Conservation (phyloP, 2,888 invertebrate genomes). For the Phortica magna region DNA sequence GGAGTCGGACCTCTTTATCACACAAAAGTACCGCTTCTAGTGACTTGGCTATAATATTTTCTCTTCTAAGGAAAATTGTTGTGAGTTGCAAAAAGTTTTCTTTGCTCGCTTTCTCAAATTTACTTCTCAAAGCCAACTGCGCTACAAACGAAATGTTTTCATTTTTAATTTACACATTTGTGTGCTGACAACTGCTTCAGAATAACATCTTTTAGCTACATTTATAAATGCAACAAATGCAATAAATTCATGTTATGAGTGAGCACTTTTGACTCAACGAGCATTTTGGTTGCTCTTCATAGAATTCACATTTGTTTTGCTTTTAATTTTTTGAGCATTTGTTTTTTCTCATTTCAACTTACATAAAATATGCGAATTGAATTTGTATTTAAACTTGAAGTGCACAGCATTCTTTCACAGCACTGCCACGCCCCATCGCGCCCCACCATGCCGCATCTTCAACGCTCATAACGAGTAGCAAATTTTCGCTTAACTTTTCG, state of each 20-base stretch:
- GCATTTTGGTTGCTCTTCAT: too few relatives aligned
- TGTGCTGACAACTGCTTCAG: neutral
- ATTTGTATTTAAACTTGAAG: slow-evolving; percentile 65
- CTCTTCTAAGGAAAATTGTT: too few relatives aligned
- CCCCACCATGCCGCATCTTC: slow-evolving; percentile 33
- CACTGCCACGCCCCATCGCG: neutral
- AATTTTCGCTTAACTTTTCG: slow-evolving; percentile 67
- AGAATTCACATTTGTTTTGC: neutral
- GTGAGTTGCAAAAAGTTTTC: too few relatives aligned
- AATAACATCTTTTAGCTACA: neutral
- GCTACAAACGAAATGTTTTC: neutral
- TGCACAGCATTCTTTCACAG: neutral
- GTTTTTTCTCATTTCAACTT: neutral
- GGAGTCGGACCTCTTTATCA: too few relatives aligned
- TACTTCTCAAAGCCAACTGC: neutral
- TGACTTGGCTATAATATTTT: too few relatives aligned
- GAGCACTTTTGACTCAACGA: neutral
- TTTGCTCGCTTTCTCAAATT: neutral
- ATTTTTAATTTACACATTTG: too few relatives aligned
- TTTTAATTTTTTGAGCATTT: neutral
- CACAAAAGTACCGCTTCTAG: too few relatives aligned
- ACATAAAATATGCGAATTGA: slow-evolving; percentile 71
- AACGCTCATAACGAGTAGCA: slow-evolving; percentile 64
- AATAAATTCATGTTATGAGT: neutral
- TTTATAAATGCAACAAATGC: neutral